Evolutionary conservation across 2,113 vertebrate genomes (phyloP).

Genomic region (Macrotis lagotis): DNA sequence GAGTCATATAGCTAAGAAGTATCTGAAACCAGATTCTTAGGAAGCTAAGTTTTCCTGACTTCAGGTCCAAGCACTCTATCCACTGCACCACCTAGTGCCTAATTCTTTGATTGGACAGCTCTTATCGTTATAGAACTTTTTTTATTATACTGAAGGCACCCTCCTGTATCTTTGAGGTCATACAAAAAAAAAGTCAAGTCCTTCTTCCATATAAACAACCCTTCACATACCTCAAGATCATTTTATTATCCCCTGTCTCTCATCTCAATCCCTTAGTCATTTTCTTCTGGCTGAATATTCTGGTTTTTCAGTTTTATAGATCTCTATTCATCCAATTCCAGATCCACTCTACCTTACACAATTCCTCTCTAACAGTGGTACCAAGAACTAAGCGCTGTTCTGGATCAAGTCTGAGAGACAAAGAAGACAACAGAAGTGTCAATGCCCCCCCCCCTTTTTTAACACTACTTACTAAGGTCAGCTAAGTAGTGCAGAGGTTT

Average conservation of each 20-base stretch:
- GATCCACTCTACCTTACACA: not conserved
- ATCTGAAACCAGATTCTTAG: not conserved
- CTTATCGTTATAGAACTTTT: not conserved
- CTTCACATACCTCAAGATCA: not conserved
- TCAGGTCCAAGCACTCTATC: not conserved
- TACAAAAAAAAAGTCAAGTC: not conserved
- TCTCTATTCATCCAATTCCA: not conserved
- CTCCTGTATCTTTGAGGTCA: not conserved
- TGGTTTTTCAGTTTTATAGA: not conserved
- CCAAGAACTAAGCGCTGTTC: not conserved
- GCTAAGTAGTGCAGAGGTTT: no score
- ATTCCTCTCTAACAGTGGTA: not conserved
- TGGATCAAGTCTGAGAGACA: not conserved
- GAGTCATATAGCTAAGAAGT: not conserved
- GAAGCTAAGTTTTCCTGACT: not conserved
- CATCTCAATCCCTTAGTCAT: not conserved
- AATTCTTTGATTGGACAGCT: not conserved
- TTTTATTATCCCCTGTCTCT: not conserved
- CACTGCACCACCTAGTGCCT: not conserved
- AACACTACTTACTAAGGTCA: not conserved
- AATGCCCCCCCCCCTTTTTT: not conserved
- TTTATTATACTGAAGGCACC: not conserved
- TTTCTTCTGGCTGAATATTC: not conserved
- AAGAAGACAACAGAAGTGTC: not conserved
- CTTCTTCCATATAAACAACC: not conserved